Conservation (phyloP, 2,888 invertebrate genomes). For the Smittia aterrima region DNA sequence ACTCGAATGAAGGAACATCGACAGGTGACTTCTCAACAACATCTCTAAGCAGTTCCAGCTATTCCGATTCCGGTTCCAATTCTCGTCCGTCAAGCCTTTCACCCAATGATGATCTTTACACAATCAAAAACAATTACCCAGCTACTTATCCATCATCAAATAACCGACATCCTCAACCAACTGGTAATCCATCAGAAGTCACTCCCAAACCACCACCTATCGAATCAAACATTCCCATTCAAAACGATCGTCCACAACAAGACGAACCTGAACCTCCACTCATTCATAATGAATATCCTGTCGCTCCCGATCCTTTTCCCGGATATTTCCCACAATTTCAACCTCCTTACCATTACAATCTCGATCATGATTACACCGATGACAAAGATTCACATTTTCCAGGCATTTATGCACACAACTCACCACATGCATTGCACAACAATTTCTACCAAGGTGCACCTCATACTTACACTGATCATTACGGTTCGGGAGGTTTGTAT, state of each 20-base stretch:
- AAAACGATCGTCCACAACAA: not conserved
- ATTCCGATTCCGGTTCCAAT: not conserved
- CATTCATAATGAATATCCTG: not conserved
- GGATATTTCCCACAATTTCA: slow-evolving; percentile 25
- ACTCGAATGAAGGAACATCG: not conserved
- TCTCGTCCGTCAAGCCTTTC: not conserved
- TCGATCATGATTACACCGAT: slow-evolving; percentile 42
- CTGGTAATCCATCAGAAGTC: not conserved
- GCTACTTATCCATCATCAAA: slow-evolving; percentile 14
- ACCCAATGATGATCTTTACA: slow-evolving; percentile 28
- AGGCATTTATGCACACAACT: slow-evolving; percentile 52
- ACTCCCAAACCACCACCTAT: not conserved
- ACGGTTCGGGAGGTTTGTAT: not conserved
- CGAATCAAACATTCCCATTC: not conserved
- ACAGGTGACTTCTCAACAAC: slow-evolving; percentile 30
- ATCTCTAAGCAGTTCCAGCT: not conserved
- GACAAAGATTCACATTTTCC: slow-evolving; percentile 49
- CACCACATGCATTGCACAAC: slow-evolving; percentile 50
- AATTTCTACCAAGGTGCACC: slow-evolving; percentile 45
- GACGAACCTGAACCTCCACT: not conserved
- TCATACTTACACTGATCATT: not conserved
- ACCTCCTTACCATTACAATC: slow-evolving; percentile 18
- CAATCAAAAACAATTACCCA: slow-evolving; percentile 21
- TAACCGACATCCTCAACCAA: not conserved
- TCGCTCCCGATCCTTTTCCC: slow-evolving; percentile 34